Evolutionary conservation across 2,797 vertebrate species (phyloP).

Genomic region (Ciconia nigra): DNA sequence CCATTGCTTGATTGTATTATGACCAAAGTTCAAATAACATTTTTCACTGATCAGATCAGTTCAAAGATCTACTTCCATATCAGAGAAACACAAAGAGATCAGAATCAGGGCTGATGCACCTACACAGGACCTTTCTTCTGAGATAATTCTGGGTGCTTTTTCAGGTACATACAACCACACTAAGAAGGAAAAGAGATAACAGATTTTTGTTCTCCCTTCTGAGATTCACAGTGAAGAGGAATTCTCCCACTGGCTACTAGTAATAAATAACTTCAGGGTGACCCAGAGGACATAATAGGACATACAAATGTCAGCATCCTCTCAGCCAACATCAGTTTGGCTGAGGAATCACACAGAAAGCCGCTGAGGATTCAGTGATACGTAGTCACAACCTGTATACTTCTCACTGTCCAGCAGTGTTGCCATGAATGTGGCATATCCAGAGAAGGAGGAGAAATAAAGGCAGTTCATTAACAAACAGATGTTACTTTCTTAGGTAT

Average conservation of each 20-base stretch:
- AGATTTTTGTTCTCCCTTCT: not conserved
- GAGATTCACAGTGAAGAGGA: not conserved
- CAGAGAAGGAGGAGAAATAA: not conserved
- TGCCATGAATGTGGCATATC: not conserved
- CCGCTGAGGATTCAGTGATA: not conserved
- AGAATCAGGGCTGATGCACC: not conserved
- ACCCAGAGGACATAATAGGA: not conserved
- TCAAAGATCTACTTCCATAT: not conserved
- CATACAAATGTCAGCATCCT: not conserved
- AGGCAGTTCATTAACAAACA: not conserved
- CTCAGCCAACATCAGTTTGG: not conserved
- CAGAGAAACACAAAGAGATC: not conserved
- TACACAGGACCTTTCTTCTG: not conserved
- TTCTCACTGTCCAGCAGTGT: not conserved
- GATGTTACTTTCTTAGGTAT: not conserved
- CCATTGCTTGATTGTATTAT: not conserved
- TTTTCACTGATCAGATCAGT: not conserved
- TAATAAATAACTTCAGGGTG: not conserved
- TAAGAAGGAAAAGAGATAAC: not conserved
- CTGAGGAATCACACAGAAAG: not conserved
- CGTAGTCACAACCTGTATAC: not conserved
- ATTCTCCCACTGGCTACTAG: not conserved
- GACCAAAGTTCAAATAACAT: not conserved
- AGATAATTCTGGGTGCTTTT: not conserved
- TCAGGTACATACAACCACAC: not conserved